These are phyloP conservation scores for Miniopterus natalensis DNA, from an alignment of 2,113 vertebrate genomes.

Conservation along the genomic window DNA sequence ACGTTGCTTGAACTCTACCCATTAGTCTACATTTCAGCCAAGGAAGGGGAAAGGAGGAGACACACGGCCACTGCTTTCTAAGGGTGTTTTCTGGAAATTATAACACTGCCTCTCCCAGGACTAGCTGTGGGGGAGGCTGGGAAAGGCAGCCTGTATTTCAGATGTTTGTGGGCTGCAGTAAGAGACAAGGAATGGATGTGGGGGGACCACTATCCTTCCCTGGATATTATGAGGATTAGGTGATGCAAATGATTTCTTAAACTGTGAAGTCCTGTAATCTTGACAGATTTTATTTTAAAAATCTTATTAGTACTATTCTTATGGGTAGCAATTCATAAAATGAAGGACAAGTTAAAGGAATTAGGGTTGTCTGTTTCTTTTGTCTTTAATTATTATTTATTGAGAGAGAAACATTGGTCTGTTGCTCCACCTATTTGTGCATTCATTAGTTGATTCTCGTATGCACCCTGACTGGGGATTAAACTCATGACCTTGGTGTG, in stretches of 20 bases:
- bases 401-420: background rate
- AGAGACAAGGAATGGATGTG: background rate
- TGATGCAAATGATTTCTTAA: background rate
- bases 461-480: background rate
- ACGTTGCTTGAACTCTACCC: background rate
- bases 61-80: background rate
- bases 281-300: conserved; percentile 39
- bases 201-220: background rate
- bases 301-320: background rate
- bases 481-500: background rate
- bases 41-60: background rate
- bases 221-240: background rate
- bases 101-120: background rate
- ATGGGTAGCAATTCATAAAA: background rate
- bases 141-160: background rate
- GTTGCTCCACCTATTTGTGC: background rate
- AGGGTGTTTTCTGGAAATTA: background rate
- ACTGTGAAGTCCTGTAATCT: background rate
- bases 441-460: background rate
- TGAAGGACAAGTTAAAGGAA: background rate
- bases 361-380: background rate
- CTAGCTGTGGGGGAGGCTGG: too few relatives aligned
- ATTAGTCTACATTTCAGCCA: background rate
- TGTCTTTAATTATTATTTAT: background rate
- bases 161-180: background rate